phyloP scores from a whole-genome alignment of 2,888 invertebrate genomes.

The Barypeithes pellucidus region DNA sequence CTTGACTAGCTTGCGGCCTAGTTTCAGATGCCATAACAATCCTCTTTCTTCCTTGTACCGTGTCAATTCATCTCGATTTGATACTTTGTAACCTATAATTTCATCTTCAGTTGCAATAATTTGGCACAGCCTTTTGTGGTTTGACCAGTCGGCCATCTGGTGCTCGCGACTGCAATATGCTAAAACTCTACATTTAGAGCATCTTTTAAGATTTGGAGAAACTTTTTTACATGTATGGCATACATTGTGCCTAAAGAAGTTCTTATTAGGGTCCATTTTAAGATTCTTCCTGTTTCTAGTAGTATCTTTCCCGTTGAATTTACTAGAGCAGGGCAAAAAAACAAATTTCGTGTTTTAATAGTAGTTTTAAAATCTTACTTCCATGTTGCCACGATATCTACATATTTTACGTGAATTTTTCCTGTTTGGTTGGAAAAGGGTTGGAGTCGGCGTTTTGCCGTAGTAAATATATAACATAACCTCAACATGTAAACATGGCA shows the following conservation, averaged over 20 bases:
- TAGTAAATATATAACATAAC: too few relatives aligned
- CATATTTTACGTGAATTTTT: too few relatives aligned
- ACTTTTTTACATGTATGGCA: constrained; percentile 29
- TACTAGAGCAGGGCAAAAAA: too few relatives aligned
- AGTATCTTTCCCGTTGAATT: too few relatives aligned
- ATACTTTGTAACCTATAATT: constrained; percentile 30
- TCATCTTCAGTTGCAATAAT: constrained; percentile 52
- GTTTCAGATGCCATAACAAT: constrained; percentile 54
- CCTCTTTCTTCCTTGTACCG: constrained; percentile 47
- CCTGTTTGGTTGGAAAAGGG: too few relatives aligned
- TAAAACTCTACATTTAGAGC: constrained; percentile 27
- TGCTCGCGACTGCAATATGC: constrained; percentile 85
- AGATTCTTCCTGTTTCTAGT: not conserved
- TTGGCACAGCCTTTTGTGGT: constrained; percentile 78
- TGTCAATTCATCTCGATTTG: constrained; percentile 47
- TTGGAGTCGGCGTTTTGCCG: too few relatives aligned
- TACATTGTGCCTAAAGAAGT: constrained; percentile 28
- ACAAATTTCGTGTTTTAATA: too few relatives aligned
- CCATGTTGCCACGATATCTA: too few relatives aligned
- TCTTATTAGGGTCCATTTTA: not conserved
- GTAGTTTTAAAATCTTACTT: too few relatives aligned
- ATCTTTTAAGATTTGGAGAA: constrained; percentile 7
- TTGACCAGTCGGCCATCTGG: constrained; percentile 85
- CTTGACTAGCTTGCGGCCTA: constrained; percentile 57
- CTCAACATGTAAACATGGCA: too few relatives aligned